phyloP scores from a whole-genome alignment of 2,888 invertebrate genomes.

The Icerya purchasi region DNA sequence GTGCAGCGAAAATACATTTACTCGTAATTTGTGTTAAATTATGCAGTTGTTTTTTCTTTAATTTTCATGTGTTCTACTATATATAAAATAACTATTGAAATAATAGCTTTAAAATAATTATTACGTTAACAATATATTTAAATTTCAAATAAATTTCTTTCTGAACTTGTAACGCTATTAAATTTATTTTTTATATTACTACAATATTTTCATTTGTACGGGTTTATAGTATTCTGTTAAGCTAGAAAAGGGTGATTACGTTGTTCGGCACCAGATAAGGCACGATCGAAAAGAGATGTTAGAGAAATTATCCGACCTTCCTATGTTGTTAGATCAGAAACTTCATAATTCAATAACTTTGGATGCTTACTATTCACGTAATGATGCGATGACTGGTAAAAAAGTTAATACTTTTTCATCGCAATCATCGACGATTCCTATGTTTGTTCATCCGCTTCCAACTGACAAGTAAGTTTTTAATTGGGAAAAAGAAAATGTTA shows the following conservation, averaged over 20 bases:
- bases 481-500: not conserved
- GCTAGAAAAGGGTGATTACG: constrained; percentile 52
- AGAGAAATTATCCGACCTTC: constrained; percentile 64
- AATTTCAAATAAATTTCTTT: too few relatives aligned
- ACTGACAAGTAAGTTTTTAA: constrained; percentile 54
- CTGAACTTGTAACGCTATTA: too few relatives aligned
- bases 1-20: too few relatives aligned
- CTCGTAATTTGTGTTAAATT: too few relatives aligned
- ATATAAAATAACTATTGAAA: too few relatives aligned
- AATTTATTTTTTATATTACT: too few relatives aligned
- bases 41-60: too few relatives aligned
- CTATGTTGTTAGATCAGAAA: constrained; percentile 52
- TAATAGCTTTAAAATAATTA: too few relatives aligned
- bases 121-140: too few relatives aligned
- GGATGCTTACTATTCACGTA: constrained; percentile 50
- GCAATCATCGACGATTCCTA: constrained; percentile 29
- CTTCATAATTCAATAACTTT: constrained; percentile 28
- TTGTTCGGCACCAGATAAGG: constrained; percentile 62
- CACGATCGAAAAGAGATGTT: constrained; percentile 70
- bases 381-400: constrained; percentile 55
- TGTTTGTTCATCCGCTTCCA: constrained; percentile 56
- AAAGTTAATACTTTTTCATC: constrained; percentile 29
- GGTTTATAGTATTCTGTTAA: constrained; percentile 13
- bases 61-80: too few relatives aligned
- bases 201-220: too few relatives aligned